A percentile compares a stretch with the other conserved stretches of the same genome.
phyloP scores from a whole-genome alignment of 2,797 vertebrate species.

The Delichon dasypus region DNA sequence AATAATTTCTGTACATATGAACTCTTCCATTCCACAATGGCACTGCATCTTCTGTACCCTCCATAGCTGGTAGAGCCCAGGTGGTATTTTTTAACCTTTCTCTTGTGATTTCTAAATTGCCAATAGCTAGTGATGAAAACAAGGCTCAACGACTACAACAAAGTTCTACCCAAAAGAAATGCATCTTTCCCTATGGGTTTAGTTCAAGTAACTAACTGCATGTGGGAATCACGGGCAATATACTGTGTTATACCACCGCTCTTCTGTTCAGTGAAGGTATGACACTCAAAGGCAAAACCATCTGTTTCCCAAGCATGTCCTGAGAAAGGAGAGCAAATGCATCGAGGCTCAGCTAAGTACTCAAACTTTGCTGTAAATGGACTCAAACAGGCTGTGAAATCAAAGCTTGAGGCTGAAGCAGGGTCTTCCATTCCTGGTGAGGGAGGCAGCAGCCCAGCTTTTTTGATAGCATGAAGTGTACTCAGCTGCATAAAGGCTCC shows the following conservation, averaged over 20 bases:
- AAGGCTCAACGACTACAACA: not conserved
- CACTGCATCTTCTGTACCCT: accelerated
- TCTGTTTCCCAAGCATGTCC: not conserved
- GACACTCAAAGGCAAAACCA: not conserved
- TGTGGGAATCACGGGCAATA: not conserved
- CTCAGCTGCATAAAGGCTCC: not conserved
- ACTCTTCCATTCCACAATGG: not conserved
- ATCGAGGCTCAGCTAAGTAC: not conserved
- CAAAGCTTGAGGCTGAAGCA: accelerated
- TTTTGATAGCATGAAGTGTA: too few species aligned
- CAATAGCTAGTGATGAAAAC: not conserved
- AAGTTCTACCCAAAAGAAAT: not conserved
- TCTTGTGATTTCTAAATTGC: not conserved
- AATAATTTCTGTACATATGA: not conserved
- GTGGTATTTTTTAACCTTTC: not conserved
- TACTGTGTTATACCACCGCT: not conserved
- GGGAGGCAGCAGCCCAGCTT: accelerated
- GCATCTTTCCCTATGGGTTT: not conserved
- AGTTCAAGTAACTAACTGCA: not conserved
- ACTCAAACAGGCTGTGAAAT: not conserved
- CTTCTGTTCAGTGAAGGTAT: not conserved
- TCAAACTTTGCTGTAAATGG: not conserved
- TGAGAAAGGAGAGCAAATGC: not conserved
- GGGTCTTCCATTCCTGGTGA: not conserved
- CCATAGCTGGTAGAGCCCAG: not conserved